Base-by-base conservation (phyloP, 2,888 invertebrate species). In the Notodonta ziczac region DNA sequence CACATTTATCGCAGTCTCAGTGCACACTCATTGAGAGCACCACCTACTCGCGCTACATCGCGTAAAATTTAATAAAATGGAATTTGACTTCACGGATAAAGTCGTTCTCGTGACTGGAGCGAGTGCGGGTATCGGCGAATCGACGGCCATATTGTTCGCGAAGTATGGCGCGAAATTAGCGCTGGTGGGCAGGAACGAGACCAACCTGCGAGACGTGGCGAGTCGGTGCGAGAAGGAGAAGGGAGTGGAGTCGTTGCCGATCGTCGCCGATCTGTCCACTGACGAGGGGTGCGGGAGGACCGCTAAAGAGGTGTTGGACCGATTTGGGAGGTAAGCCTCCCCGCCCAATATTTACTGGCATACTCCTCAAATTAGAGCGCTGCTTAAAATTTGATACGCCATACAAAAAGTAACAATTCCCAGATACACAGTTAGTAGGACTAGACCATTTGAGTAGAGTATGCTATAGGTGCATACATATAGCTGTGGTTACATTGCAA, bases 71-170 rank as follows among this genome's bases (percentile, higher is more conserved):
- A 46, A 6, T 2, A 52, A 24, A 52, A 57, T 74, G 5, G 46
- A 46, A n/a, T 46, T 46, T 46, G 69, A 79, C 60, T 84, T 85
- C 56, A 61, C 74, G 0, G 62, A 73, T 16, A 84, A 84, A 74
- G 82, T 85, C 0, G 83, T 83, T 48, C 54, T 85, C 44, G 77
- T 85, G 51, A 85, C 83, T 0, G 85, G 85, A 32, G 85, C 84
- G 0, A 85, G 85, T 59, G 80, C 81, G 2, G 85, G 85, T 0
- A 82, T 85, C 12, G 84, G 85, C 0, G 80, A 80, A 59, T 68
- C 78, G 6, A 82, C 72, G 1, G 84, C 84, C 6, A 5, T 80
- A 5, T 60, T 82, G 63, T 83, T 83, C 44, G 82, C 83, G 0
- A 69, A 75, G 55, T 73, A 70, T 60, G 80, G 81, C 14, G 85